Evolutionary conservation across 1,140 invertebrate species (phyloP).

Genomic region (Nasonia longicornis): DNA sequence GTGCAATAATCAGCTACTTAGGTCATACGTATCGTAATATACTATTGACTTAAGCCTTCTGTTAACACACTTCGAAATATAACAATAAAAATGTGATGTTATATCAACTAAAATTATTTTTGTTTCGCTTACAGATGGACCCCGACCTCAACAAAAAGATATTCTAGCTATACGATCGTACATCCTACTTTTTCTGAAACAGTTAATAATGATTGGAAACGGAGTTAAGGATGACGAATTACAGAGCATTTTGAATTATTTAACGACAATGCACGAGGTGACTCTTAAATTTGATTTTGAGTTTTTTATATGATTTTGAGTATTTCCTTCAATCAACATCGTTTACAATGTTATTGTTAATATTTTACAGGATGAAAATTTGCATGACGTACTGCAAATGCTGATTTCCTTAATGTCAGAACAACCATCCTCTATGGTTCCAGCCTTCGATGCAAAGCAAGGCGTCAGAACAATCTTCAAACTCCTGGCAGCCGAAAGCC

Average conservation of each 20-base stretch:
- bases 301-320: background rate
- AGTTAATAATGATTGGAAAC: conserved; percentile 95
- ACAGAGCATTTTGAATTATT: conserved; percentile 97
- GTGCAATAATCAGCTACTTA: too few relatives aligned
- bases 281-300: conserved; percentile 33
- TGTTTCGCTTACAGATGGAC: conserved; percentile 80
- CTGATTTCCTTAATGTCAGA: conserved; percentile 97
- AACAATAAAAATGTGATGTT: too few relatives aligned
- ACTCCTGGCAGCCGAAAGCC: conserved; percentile 92
- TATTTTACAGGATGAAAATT: conserved; percentile 90
- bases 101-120: background rate
- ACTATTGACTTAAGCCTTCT: too few relatives aligned
- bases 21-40: too few relatives aligned
- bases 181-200: conserved; percentile 95
- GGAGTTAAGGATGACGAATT: conserved; percentile 98
- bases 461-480: conserved; percentile 98
- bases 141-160: conserved; percentile 92
- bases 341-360: background rate
- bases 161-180: conserved; percentile 94
- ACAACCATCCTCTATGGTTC: conserved; percentile 98
- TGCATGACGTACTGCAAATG: conserved; percentile 98
- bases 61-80: too few relatives aligned
- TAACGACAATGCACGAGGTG: conserved; percentile 97
- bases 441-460: conserved; percentile 97
- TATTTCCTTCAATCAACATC: too few relatives aligned